Evolutionary conservation across 2,888 invertebrate species (phyloP), one percentile per base, ranked within the genome.

Genomic region (Drosophila emarginata): DNA sequence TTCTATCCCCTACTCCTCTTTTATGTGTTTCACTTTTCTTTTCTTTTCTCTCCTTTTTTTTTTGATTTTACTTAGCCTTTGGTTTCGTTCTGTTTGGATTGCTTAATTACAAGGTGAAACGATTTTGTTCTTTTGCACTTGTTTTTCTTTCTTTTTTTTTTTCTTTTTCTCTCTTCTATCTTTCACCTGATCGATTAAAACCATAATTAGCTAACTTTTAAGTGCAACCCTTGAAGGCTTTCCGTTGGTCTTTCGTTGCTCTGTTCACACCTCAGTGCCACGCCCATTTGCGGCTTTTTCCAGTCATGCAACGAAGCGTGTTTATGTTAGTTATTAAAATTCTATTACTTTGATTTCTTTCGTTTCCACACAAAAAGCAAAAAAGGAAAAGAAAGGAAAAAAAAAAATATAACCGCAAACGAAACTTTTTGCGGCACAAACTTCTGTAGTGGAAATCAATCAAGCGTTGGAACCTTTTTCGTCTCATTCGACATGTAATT

Each of bases 131-230:
- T 14, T 2, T 32, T 32, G 32, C 32, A 32, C 9, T 32, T 32
- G 9, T 32, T 23, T 9, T 5, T 12, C 1, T 2, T 6, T 23
- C 9, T 6, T 2, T 7, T 0, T 2, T 4, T 18, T 1, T 21
- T 21, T 14, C 4, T 32, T 32, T 14, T 2, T 32, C 51, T 2
- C n/a, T 18, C 5, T 21, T 21, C 9, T 26, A 18, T 32, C 40
- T 64, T 39, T 26, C 74, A 82, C 59, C 84, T 68, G 68, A 80
- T 81, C 85, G 79, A 81, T 81, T 80, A 77, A 79, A 80, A 71
- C 70, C 78, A 82, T 87, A 82, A 84, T 80, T 87, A 84, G 77
- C 64, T 52, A 87, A 87, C 78, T 87, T 85, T 87, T 67, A 71
- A 81, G 74, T 72, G 67, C 45, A 40, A 45, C 56, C 52, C 37